Conservation (phyloP, 1,140 invertebrate genomes). For the Drosophila ercepeae region DNA sequence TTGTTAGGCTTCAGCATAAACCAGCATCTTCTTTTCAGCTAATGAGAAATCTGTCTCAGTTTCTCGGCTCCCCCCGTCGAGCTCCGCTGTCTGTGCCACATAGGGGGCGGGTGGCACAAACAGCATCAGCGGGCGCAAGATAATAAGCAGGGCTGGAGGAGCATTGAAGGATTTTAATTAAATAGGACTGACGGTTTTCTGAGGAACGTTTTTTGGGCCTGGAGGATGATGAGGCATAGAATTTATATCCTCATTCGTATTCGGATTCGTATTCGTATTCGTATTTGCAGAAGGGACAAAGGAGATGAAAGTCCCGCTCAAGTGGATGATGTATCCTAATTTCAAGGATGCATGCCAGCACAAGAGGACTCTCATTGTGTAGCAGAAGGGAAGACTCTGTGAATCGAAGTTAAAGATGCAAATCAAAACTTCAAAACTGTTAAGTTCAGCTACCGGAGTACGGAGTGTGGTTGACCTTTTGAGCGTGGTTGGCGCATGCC, state of each 20-base stretch:
- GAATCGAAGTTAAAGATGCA: not conserved
- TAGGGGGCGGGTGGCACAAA: conserved; percentile 24
- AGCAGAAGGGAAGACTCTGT: not conserved
- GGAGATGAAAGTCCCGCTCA: conserved; percentile 43
- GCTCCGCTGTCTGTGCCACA: no score
- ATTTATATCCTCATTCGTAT: conserved; percentile 30
- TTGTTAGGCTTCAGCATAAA: conserved; percentile 65
- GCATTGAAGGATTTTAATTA: conserved; percentile 80
- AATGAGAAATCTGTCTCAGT: conserved; percentile 70
- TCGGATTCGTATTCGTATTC: conserved; percentile 11
- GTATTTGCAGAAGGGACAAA: conserved; percentile 12
- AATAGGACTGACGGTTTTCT: conserved; percentile 55
- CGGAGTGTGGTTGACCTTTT: conserved; percentile 35
- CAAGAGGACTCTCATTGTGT: conserved; percentile 15
- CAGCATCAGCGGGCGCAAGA: conserved; percentile 37
- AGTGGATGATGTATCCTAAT: conserved; percentile 42
- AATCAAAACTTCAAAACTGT: not conserved
- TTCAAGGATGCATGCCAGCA: conserved; percentile 42
- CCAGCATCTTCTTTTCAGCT: conserved; percentile 77
- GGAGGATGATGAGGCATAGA: conserved; percentile 16
- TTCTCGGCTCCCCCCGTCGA: conserved; percentile 9
- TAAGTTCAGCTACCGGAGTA: conserved; percentile 8
- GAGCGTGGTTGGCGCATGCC: conserved; percentile 35
- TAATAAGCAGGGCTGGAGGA: conserved; percentile 40
- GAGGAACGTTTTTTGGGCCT: conserved; percentile 19